Base-by-base conservation (phyloP, 2,113 vertebrate genomes). In the Vidua chalybeata region DNA sequence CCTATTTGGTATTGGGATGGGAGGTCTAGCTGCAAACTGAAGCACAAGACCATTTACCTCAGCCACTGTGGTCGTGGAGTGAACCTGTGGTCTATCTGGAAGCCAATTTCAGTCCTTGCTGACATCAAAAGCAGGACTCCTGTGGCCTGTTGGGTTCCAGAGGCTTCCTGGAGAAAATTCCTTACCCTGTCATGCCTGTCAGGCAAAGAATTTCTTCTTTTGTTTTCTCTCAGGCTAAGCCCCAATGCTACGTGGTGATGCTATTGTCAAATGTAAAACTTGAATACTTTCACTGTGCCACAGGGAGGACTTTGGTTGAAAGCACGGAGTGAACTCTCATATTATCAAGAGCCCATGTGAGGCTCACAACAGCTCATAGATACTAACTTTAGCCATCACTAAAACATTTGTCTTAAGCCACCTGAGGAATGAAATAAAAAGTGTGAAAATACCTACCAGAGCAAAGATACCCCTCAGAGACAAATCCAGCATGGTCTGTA, bases 41-140 rank as follows among this genome's bases (percentile, higher is more conserved):
- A 80, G 76, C 49, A 24, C 2, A 3, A 69, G 49, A 56, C 37
- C 37, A 21, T 26, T 84, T 39, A 35, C 39, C n/a, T 6, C 15
- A n/a, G 54, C 9, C 39, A 30, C 39, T 66, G 10, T 28, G 28
- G 37, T 18, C 0, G 0, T 22, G 24, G 31, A n/a, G 26, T 18
- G 46, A 73, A 31, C 35, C 67, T 56, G 49, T 33, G 41, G 12
- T 89, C 41, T 39, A 9, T 13, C 37, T 86, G n/a, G 30, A 45
- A 61, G 49, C 11, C 3, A 4, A 13, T 18, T 88, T 73, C 30
- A 48, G 41, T 37, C 81, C 54, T 64, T 7, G 7, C 8, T 61
- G 58, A 35, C 52, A 52, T 45, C 4, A 84, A 35, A 55, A 88
- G 35, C 13, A 45, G 13, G 33, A 43, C 27, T 66, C 6, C 16